Evolutionary conservation across 2,113 vertebrate genomes (phyloP).

Genomic region (Pelodiscus sinensis): DNA sequence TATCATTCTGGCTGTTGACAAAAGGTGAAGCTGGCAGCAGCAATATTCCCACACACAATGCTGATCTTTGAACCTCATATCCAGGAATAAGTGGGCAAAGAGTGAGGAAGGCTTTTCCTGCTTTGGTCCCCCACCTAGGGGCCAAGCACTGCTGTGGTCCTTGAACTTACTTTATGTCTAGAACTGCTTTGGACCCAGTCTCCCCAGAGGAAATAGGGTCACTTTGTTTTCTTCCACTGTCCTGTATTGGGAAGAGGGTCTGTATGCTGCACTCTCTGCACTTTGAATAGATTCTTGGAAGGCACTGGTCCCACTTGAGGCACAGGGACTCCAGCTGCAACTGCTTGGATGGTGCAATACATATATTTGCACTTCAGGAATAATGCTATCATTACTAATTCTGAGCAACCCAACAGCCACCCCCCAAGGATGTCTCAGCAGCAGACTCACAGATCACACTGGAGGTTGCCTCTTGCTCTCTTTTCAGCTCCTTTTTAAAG

Average conservation of each 20-base stretch:
- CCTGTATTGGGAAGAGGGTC: background rate
- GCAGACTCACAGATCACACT: background rate
- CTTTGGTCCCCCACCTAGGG: background rate
- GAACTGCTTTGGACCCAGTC: background rate
- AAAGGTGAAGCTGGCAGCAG: background rate
- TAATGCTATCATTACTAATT: no score
- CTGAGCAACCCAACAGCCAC: no score
- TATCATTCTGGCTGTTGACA: background rate
- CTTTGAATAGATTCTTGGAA: accelerated
- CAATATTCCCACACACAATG: background rate
- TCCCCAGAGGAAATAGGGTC: background rate
- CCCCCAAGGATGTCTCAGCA: no score
- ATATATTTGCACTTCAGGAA: no score
- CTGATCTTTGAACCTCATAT: background rate
- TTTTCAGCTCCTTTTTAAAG: background rate
- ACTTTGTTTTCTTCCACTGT: background rate
- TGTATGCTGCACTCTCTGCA: background rate
- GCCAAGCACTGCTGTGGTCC: background rate
- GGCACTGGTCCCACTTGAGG: background rate
- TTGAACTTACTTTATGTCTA: background rate
- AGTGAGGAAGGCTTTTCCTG: background rate
- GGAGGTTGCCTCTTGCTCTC: background rate
- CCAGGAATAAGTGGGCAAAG: background rate
- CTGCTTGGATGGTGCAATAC: accelerated
- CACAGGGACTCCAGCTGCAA: background rate